Evolutionary conservation across 2,113 vertebrate genomes (phyloP), one percentile per base, ranked within the genome.

Genomic region (Plectropomus leopardus): DNA sequence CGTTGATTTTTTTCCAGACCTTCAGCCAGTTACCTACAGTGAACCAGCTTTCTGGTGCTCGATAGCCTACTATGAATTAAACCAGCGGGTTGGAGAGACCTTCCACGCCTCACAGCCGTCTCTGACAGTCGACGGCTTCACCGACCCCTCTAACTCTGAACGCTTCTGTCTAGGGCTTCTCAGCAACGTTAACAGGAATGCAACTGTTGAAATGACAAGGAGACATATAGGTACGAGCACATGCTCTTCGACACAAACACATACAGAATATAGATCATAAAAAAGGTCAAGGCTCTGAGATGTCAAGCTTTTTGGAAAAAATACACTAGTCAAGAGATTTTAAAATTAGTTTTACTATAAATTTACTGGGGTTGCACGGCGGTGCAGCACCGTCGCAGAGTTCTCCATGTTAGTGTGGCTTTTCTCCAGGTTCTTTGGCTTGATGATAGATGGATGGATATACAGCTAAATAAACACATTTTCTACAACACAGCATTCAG

Each of bases 31-130:
- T 75, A 99, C 98, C 80, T 99, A 99, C 87, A 98, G 97, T 0
- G 98, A 99, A 86, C 98, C 98, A 69, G 98, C 98, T 0, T 99
- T 99, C 93, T 99, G 98, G 98, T 99, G 98, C 93, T 99, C 98
- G 24, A 99, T 99, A 96, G 97, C 98, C 1, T 99, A 99, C 93
- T 99, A 99, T 8, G 98, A 99, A 92, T 92, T 99, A 59, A 99
- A 99, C 94, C 98, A 99, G 92, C 96, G 98, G 76, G 98, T 99
- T 30, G 98, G 98, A 63, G 98, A 99, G 94, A 99, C 98, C 19
- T 99, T 99, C 88, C 98, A 99, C 51, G 98, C 98, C 2, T 99
- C 98, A 0, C 98, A 99, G 81, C 98, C 98, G 34, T 99, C 98
- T 0, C 94, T 99, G 75, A 99, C 98, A 0, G 98, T 99, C 65